A percentile compares a stretch with the other conserved stretches of the same genome.
Evolutionary conservation across 2,888 invertebrate species (phyloP).

Genomic region (Calliopum simillimum): DNA sequence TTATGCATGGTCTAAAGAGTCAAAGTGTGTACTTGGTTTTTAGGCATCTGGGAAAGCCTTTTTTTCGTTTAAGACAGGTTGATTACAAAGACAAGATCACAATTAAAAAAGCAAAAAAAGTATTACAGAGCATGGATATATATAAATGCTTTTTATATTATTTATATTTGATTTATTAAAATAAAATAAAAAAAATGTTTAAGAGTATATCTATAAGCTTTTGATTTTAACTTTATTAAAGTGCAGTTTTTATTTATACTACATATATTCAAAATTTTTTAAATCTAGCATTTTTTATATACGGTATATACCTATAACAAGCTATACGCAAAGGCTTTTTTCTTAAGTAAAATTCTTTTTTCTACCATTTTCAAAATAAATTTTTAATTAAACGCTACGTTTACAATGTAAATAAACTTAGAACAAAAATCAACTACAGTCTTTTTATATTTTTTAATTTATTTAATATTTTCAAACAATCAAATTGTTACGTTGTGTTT

Average conservation of each 20-base stretch:
- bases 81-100: too few relatives aligned
- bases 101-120: too few relatives aligned
- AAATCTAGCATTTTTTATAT: neutral
- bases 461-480: constrained; percentile 23
- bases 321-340: constrained; percentile 22
- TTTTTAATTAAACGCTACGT: neutral
- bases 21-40: too few relatives aligned
- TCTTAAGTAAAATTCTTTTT: neutral
- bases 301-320: neutral
- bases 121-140: too few relatives aligned
- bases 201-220: constrained; percentile 6
- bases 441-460: constrained; percentile 50
- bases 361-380: neutral
- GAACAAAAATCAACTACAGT: constrained; percentile 55
- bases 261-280: constrained; percentile 7
- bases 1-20: too few relatives aligned
- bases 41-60: too few relatives aligned
- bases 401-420: neutral
- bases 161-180: neutral
- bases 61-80: too few relatives aligned
- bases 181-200: neutral
- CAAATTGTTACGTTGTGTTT: constrained; percentile 28
- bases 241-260: constrained; percentile 19
- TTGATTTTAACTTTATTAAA: constrained; percentile 13
- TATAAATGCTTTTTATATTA: neutral